Conservation (phyloP, 2,888 invertebrate genomes). For the Reticulitermes lucifugus region DNA sequence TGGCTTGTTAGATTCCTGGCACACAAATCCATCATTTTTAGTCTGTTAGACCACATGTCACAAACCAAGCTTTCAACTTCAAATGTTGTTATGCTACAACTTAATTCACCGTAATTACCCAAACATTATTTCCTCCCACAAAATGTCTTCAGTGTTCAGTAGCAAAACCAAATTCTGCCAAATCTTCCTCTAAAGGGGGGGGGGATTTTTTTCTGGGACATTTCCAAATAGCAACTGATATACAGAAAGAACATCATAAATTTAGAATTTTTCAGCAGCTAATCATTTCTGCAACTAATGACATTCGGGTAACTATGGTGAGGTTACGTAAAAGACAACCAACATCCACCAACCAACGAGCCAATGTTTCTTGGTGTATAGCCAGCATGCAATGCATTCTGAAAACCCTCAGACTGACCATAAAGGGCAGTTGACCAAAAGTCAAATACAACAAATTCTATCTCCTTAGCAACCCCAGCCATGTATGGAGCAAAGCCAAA, state of each 20-base stretch:
- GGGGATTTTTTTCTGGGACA: background rate
- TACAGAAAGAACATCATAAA: constrained; percentile 9
- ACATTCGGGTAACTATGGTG: constrained; percentile 41
- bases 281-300: constrained; percentile 4
- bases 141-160: background rate
- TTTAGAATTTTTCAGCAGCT: constrained; percentile 26
- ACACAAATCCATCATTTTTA: constrained; percentile 41
- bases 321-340: constrained; percentile 23
- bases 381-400: constrained; percentile 41
- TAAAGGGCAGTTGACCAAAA: constrained; percentile 5
- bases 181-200: background rate
- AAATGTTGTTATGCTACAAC: constrained; percentile 34
- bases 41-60: constrained; percentile 38
- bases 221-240: constrained; percentile 18
- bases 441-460: constrained; percentile 33
- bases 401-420: constrained; percentile 15
- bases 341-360: constrained; percentile 56
- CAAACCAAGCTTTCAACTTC: constrained; percentile 46
- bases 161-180: background rate
- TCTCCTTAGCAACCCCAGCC: constrained; percentile 23
- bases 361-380: constrained; percentile 59
- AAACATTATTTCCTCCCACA: constrained; percentile 30
- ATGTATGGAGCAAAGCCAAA: constrained; percentile 29
- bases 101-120: constrained; percentile 46
- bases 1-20: constrained; percentile 55